Evolutionary conservation across 2,113 vertebrate genomes (phyloP).

Genomic region (Vimba vimba): DNA sequence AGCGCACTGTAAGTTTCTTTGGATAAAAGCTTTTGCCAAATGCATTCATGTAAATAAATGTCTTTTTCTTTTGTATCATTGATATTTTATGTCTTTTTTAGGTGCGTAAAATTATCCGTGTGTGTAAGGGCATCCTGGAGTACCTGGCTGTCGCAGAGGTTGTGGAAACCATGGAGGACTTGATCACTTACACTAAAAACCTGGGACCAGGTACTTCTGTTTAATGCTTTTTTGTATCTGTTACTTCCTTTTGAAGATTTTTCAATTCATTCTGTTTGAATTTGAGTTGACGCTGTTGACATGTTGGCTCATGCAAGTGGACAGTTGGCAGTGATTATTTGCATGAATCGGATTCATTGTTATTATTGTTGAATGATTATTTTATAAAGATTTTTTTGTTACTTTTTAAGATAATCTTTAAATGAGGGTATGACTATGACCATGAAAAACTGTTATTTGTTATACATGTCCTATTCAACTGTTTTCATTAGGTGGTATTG

Average conservation of each 20-base stretch:
- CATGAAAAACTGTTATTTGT: neutral
- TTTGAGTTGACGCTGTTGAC: neutral
- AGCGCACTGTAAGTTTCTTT: neutral
- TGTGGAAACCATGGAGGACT: constrained; percentile 98
- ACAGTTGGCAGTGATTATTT: neutral
- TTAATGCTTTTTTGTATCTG: neutral
- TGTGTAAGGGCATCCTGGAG: constrained; percentile 98
- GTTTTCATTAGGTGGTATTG: neutral
- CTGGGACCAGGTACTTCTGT: constrained; percentile 88
- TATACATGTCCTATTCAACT: neutral
- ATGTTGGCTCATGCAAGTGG: neutral
- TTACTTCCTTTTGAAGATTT: neutral
- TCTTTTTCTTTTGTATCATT: neutral
- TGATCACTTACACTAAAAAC: constrained; percentile 99
- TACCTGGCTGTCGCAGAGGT: constrained; percentile 97
- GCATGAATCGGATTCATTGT: neutral
- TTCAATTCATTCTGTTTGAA: neutral
- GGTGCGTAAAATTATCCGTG: constrained; percentile 97
- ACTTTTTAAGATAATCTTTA: neutral
- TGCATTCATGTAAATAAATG: neutral
- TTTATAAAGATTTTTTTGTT: neutral
- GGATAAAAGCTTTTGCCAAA: neutral
- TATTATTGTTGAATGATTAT: neutral
- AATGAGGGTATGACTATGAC: neutral
- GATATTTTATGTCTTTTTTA: constrained; percentile 61